A percentile compares a stretch with the other conserved stretches of the same genome.
These are phyloP conservation scores for Masticophis lateralis DNA, from an alignment of 2,797 vertebrate genomes.

Conservation along the genomic window DNA sequence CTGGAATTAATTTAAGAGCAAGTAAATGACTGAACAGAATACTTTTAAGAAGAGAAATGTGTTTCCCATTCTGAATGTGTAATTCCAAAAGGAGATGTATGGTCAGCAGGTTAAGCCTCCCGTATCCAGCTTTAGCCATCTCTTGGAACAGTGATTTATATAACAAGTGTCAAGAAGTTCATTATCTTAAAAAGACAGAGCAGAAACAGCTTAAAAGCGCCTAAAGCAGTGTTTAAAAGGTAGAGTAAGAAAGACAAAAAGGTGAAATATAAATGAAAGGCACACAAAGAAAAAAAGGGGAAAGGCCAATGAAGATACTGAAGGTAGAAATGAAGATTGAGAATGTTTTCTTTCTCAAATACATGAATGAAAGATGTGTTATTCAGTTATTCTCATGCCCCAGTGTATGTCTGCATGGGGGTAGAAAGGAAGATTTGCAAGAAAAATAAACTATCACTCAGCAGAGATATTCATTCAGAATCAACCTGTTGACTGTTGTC, in stretches of 20 bases:
- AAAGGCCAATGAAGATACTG: conserved; percentile 27
- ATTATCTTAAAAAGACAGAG: conserved; percentile 29
- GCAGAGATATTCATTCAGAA: neutral
- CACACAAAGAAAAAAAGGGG: neutral
- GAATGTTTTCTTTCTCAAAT: neutral
- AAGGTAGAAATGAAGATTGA: neutral
- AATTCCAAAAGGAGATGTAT: neutral
- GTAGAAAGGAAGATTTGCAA: neutral
- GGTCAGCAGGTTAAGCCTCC: conserved; percentile 32
- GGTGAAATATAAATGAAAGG: neutral
- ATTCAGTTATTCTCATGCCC: neutral
- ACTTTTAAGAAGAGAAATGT: conserved; percentile 17
- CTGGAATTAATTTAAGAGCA: conserved; percentile 40
- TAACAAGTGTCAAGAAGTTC: conserved; percentile 38
- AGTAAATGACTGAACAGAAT: conserved; percentile 14
- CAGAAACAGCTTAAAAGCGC: conserved; percentile 6
- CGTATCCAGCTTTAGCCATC: neutral
- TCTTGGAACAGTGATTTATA: conserved; percentile 12
- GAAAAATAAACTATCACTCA: neutral
- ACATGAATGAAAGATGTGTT: neutral
- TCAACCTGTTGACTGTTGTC: neutral
- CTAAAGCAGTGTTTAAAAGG: conserved; percentile 12
- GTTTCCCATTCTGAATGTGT: conserved; percentile 7
- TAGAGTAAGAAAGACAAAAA: neutral
- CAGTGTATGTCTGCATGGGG: neutral